A percentile compares a stretch with the other conserved stretches of the same genome.
Evolutionary conservation across 2,113 vertebrate genomes (phyloP).

Genomic region (Colaptes auratus): DNA sequence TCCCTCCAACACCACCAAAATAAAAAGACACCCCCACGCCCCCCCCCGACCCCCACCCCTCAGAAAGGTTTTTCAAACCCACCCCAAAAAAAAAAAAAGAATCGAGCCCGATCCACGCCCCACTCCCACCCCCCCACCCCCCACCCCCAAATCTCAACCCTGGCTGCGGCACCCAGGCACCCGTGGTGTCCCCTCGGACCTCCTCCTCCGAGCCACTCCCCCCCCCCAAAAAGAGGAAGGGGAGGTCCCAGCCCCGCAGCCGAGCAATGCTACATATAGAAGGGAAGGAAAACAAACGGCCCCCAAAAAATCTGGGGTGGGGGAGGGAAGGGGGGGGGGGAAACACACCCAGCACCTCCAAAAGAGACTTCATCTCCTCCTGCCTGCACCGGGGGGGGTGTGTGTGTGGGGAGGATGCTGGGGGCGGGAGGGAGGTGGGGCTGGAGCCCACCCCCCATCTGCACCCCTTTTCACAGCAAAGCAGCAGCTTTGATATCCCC

Average conservation of each 20-base stretch:
- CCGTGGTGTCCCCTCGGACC: too few relatives aligned
- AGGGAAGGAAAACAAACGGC: conserved; percentile 73
- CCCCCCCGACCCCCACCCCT: too few relatives aligned
- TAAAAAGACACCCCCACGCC: too few relatives aligned
- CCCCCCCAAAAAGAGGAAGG: neutral
- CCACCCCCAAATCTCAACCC: too few relatives aligned
- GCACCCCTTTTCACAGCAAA: conserved; percentile 42
- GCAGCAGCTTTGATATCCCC: conserved; percentile 34
- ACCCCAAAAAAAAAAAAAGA: too few relatives aligned
- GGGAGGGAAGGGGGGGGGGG: neutral
- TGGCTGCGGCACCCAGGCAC: too few relatives aligned
- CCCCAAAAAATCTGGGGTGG: neutral
- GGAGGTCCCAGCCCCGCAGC: conserved; percentile 46
- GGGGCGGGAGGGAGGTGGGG: neutral
- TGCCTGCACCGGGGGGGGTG: neutral
- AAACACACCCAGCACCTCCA: conserved; percentile 17
- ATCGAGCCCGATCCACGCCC: too few relatives aligned
- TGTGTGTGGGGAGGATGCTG: neutral
- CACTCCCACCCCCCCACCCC: too few relatives aligned
- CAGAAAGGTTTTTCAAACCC: too few relatives aligned
- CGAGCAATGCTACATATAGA: conserved; percentile 94
- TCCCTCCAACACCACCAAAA: too few relatives aligned
- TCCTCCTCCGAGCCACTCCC: too few relatives aligned
- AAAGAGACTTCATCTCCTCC: conserved; percentile 41
- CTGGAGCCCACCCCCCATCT: neutral